phyloP scores from a whole-genome alignment of 2,113 vertebrate genomes.

The Sprattus sprattus region DNA sequence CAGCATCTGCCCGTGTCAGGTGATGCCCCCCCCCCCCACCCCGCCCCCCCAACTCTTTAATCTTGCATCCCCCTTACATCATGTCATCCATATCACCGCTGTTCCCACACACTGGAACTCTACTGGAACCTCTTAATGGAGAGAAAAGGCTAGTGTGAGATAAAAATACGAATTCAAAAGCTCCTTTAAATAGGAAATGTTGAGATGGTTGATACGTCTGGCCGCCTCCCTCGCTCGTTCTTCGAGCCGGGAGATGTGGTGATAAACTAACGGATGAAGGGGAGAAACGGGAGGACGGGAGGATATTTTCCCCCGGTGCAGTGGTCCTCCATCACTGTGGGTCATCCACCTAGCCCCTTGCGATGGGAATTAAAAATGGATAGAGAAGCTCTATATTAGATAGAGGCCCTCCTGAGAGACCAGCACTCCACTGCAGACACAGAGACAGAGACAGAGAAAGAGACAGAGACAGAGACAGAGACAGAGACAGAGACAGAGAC shows the following conservation, averaged over 20 bases:
- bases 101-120: not conserved
- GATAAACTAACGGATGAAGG: not conserved
- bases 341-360: not conserved
- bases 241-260: not conserved
- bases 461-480: not conserved
- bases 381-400: not conserved
- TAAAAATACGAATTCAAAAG: not conserved
- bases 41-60: not conserved
- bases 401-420: not conserved
- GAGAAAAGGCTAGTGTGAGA: too few relatives aligned
- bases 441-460: too few relatives aligned
- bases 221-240: not conserved
- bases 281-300: too few relatives aligned
- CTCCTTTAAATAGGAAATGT: not conserved
- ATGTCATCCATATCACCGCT: too few relatives aligned
- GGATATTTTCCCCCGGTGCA: not conserved
- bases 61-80: too few relatives aligned
- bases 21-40: conserved; percentile 10
- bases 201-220: not conserved
- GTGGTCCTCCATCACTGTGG: not conserved
- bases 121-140: not conserved
- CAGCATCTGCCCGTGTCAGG: conserved; percentile 43
- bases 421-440: too few relatives aligned
- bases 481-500: too few relatives aligned
- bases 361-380: not conserved